Base-by-base conservation (phyloP, 2,888 invertebrate genomes). In the Erannis defoliaria region DNA sequence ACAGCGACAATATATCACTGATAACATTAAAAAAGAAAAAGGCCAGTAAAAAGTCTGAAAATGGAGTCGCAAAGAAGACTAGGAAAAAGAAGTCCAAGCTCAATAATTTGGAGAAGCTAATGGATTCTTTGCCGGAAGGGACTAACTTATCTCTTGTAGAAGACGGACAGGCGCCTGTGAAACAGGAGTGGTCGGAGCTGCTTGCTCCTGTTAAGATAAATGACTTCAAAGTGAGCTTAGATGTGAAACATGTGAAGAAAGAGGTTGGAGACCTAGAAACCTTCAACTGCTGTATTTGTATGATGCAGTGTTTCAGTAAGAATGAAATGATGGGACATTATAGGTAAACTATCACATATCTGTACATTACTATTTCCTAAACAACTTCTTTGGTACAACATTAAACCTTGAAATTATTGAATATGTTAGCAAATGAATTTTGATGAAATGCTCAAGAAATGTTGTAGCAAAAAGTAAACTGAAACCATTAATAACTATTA, bases 221-320 rank as follows among this genome's bases (percentile, higher is more conserved):
- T 2, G 51, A 55, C 26, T 35, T 49, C 18, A 45, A 53, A 45
- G 58, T 60, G 43, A 40, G 29, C 21, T 46, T 67, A 4, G 63
- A 64, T 0, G 49, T 74, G 33, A 60, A 66, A 55, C 54, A 56
- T n/a, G 74, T 81, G 9, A 83, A 84, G 65, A 68, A 64, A 5
- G 81, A 82, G 53, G 67, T 72, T 0, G 70, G 67, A 2, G 81
- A 80, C 2, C 29, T 69, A 0, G 81, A 81, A 2, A 18, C 69
- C 10, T 86, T 76, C 62, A 75, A 84, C 61, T 93, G 93, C 66
- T 93, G 93, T 55, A 84, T 91, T 18, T 93, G 93, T 67, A 83
- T 89, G 54, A 67, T 71, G 14, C 84, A 84, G 67, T 87, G 79
- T 55, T 79, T 64, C 48, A 80, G 71, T 1, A 77, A 78, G 40